Base-by-base conservation (phyloP, 2,797 vertebrate genomes). In the Sebastes glaucus region DNA sequence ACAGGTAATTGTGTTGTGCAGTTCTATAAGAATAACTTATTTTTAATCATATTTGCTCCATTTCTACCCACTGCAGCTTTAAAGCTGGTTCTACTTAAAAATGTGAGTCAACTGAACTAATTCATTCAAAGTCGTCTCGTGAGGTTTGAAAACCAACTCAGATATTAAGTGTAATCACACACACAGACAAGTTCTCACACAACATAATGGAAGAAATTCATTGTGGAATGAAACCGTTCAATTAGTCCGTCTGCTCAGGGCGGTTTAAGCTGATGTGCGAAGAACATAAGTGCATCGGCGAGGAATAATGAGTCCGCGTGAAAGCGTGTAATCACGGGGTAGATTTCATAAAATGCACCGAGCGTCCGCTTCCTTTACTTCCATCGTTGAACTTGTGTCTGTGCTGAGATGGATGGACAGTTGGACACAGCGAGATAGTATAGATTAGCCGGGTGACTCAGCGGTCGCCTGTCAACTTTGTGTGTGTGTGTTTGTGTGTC, bases 361-460 rank as follows among this genome's bases (percentile, higher is more conserved):
- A 46, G 70, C 13, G 1, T 64, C 49, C 2, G 68, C 13, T 1
- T 66, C 33, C 64, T 66, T 71, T n/a, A 42, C 73, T 46, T 80
- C 67, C 67, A 4, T 27, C 14, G 32, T n/a, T 33, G 38, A 69
- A 66, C 64, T 52, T 25, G 66, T 27, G 38, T 70, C 46, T 82
- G 64, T 72, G 56, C 52, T 18, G 69, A 80, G 82, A 85, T 33
- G 71, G 82, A 90, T 42, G 75, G 84, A 85, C 89, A 83, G 87
- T 81, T 74, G 89, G 88, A 89, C 74, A 38, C 78, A 57, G 80
- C 6, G 28, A 85, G 83, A 76, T 72, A 60, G 64, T 86, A 77
- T 80, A 90, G 84, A 91, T 92, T 85, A 89, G 74, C 68, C n/a
- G 42, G 81, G 91, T 94, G 94, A 95, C 81, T 93, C 93, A 92